These are phyloP conservation scores for Thecocarcelia acutangulata DNA, from an alignment of 2,888 invertebrate species.

Conservation along the genomic window DNA sequence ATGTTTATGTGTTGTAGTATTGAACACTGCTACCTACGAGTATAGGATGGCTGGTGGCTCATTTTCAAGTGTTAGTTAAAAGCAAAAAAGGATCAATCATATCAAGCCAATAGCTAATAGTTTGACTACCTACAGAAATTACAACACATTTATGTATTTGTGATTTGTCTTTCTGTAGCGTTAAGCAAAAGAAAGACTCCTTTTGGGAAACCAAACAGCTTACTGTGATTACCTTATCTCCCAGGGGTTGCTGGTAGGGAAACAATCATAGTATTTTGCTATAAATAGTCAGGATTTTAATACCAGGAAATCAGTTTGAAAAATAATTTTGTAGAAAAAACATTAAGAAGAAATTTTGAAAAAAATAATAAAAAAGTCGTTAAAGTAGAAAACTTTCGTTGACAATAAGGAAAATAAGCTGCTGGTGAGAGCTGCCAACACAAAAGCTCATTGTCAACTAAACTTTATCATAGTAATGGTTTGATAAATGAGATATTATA, in stretches of 20 bases:
- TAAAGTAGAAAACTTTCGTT: slow-evolving; percentile 7
- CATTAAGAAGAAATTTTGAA: slow-evolving; percentile 6
- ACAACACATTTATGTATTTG: not conserved
- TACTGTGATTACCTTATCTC: not conserved
- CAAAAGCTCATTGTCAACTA: no score
- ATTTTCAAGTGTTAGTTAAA: not conserved
- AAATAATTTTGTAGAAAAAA: slow-evolving; percentile 4
- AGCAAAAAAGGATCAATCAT: not conserved
- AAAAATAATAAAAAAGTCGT: not conserved
- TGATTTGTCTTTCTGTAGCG: not conserved
- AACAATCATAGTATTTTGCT: not conserved
- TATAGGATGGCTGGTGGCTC: no score
- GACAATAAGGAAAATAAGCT: no score
- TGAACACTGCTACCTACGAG: not conserved
- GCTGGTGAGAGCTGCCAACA: no score
- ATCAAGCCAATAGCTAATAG: slow-evolving; percentile 25
- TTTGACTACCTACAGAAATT: slow-evolving; percentile 2
- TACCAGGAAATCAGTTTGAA: slow-evolving; percentile 42
- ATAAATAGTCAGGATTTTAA: slow-evolving; percentile 41
- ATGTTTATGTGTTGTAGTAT: not conserved
- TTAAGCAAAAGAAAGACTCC: slow-evolving; percentile 31
- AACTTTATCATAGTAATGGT: no score
- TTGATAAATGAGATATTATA: no score
- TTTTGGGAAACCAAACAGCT: not conserved
- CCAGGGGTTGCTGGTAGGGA: slow-evolving; percentile 39